Conservation (phyloP, 2,888 invertebrate species). For the Pollenia labialis region DNA sequence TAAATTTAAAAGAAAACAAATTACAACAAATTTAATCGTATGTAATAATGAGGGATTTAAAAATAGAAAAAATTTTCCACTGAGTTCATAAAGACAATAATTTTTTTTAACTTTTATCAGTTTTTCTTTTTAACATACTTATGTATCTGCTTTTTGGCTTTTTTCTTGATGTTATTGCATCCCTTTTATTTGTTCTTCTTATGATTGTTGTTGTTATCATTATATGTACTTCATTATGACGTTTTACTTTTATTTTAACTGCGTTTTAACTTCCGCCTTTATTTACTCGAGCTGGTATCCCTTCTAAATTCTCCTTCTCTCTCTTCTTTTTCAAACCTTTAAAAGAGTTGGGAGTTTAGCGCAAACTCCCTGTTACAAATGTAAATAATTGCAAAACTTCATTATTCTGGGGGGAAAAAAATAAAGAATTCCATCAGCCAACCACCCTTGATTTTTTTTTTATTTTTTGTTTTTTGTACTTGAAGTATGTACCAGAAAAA, state of each 20-base stretch:
- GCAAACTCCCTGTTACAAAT: conserved; percentile 18
- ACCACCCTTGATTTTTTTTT: conserved; percentile 45
- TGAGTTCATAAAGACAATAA: background rate
- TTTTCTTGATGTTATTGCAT: conserved; percentile 48
- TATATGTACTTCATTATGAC: conserved; percentile 42
- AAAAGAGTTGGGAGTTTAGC: conserved; percentile 32
- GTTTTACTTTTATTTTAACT: conserved; percentile 58
- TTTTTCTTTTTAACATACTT: conserved; percentile 14
- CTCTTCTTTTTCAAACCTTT: background rate
- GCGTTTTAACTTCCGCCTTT: conserved; percentile 53
- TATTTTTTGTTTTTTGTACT: background rate
- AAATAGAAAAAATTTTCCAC: background rate
- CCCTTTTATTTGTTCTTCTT: conserved; percentile 14
- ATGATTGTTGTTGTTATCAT: background rate
- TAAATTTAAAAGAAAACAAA: background rate
- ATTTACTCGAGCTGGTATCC: background rate
- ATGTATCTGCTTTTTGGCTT: background rate
- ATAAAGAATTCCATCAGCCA: background rate
- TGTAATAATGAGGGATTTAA: conserved; percentile 55
- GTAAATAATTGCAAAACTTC: conserved; percentile 17
- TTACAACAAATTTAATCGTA: conserved; percentile 52
- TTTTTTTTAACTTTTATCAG: conserved; percentile 11
- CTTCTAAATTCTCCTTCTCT: background rate
- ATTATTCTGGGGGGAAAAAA: background rate
- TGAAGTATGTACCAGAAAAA: conserved; percentile 16